Evolutionary conservation across 2,888 invertebrate genomes (phyloP).

Genomic region (Tinea trinotella): DNA sequence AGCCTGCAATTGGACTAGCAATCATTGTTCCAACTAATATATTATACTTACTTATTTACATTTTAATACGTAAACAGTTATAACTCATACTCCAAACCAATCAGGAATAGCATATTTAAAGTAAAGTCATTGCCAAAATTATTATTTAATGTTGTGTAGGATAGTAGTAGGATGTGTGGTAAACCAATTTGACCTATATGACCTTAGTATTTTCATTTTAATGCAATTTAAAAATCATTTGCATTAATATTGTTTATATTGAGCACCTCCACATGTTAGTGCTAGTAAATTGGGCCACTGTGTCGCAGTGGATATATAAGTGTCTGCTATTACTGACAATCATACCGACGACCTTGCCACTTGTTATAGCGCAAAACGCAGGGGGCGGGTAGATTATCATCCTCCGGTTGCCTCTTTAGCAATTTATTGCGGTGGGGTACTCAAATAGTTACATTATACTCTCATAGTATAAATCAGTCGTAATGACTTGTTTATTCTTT

Average conservation of each 20-base stretch:
- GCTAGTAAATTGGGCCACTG: conserved; percentile 50
- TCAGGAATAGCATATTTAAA: no score
- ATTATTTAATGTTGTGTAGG: no score
- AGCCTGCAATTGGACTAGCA: conserved; percentile 17
- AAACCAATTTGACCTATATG: no score
- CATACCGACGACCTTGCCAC: conserved; percentile 63
- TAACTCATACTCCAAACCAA: no score
- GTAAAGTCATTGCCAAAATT: no score
- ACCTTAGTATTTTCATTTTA: not conserved
- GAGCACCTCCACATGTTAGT: conserved; percentile 18
- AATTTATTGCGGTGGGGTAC: conserved; percentile 13
- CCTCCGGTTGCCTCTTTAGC: conserved; percentile 46
- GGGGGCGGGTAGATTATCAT: conserved; percentile 65
- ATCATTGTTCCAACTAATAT: conserved; percentile 9
- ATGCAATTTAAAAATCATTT: not conserved
- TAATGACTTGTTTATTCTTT: not conserved
- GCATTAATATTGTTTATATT: not conserved
- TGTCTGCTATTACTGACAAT: conserved; percentile 61
- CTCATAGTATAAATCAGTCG: not conserved
- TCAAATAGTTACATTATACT: conserved; percentile 2
- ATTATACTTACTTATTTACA: not conserved
- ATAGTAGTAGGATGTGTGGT: no score
- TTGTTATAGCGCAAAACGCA: conserved; percentile 64
- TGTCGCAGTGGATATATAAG: conserved; percentile 41
- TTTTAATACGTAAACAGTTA: not conserved